Conservation (phyloP, 2,888 invertebrate genomes). For the Campoplex capitator region DNA sequence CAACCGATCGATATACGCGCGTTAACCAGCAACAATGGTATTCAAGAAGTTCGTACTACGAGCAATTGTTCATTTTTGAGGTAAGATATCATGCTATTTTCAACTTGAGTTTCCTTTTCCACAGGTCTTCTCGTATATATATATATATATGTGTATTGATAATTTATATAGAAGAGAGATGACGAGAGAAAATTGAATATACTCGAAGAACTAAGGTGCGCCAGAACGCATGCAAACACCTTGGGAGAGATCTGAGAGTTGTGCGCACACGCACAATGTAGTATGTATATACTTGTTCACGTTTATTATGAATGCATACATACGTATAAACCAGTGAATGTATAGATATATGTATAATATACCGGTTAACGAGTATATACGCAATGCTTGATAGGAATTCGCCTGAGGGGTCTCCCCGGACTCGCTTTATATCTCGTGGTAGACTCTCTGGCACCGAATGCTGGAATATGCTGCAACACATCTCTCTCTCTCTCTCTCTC, state of each 20-base stretch:
- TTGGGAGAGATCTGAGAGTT: conserved; percentile 50
- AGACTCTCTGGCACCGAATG: conserved; percentile 80
- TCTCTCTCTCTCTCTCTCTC: conserved; percentile 23
- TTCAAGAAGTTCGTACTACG: neutral
- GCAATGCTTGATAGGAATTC: conserved; percentile 70
- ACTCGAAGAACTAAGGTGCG: conserved; percentile 63
- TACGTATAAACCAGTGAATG: conserved; percentile 57
- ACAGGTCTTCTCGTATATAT: neutral
- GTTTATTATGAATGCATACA: conserved; percentile 22
- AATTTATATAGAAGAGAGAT: conserved; percentile 50
- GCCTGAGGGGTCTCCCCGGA: conserved; percentile 63
- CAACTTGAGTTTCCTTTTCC: neutral
- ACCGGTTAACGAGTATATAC: conserved; percentile 68
- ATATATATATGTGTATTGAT: conserved; percentile 26
- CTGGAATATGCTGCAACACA: conserved; percentile 75
- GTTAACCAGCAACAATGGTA: neutral
- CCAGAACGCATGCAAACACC: conserved; percentile 60
- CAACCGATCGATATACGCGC: neutral
- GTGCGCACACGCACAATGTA: conserved; percentile 46
- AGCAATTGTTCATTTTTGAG: neutral
- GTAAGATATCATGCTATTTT: neutral
- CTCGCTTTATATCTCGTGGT: conserved; percentile 64
- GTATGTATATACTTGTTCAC: conserved; percentile 21
- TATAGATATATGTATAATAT: conserved; percentile 35
- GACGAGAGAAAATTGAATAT: conserved; percentile 56